These are phyloP conservation scores for Philypnodon macrostomus DNA, from an alignment of 2,797 vertebrate genomes.

Conservation along the genomic window DNA sequence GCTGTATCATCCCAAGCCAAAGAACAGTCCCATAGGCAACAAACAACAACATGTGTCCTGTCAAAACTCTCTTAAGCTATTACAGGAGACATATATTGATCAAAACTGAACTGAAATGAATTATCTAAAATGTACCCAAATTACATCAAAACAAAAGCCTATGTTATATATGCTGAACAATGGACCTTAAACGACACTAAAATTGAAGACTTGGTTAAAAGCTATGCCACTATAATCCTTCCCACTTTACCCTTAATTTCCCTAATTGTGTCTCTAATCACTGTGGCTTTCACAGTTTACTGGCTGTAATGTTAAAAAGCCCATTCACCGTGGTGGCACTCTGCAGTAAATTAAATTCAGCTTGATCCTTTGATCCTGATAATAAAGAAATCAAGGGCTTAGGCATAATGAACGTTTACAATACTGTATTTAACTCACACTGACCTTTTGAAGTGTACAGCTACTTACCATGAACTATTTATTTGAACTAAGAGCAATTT, in stretches of 20 bases:
- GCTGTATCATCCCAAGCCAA: constrained; percentile 19
- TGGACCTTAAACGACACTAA: constrained; percentile 20
- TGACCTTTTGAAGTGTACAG: neutral
- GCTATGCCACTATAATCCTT: constrained; percentile 10
- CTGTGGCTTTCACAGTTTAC: constrained; percentile 12
- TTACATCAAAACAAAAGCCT: too few species aligned
- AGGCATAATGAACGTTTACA: neutral
- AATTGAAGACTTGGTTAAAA: constrained; percentile 27
- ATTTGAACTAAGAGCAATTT: neutral
- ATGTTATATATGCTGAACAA: too few species aligned
- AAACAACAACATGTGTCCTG: constrained; percentile 9
- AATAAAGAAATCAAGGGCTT: neutral
- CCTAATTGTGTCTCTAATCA: constrained; percentile 35
- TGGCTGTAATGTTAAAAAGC: constrained; percentile 2
- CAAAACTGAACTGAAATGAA: too few species aligned
- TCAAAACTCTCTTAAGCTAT: too few species aligned
- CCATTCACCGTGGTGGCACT: neutral
- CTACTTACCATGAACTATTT: neutral
- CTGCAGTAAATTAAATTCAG: constrained; percentile 3
- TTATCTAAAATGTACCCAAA: too few species aligned
- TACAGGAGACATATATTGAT: too few species aligned
- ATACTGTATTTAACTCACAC: neutral
- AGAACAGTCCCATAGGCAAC: constrained; percentile 16
- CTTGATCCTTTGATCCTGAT: constrained; percentile 4
- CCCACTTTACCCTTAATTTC: constrained; percentile 28